Conservation (phyloP, 2,113 vertebrate species). For the Pycnonotus jocosus region DNA sequence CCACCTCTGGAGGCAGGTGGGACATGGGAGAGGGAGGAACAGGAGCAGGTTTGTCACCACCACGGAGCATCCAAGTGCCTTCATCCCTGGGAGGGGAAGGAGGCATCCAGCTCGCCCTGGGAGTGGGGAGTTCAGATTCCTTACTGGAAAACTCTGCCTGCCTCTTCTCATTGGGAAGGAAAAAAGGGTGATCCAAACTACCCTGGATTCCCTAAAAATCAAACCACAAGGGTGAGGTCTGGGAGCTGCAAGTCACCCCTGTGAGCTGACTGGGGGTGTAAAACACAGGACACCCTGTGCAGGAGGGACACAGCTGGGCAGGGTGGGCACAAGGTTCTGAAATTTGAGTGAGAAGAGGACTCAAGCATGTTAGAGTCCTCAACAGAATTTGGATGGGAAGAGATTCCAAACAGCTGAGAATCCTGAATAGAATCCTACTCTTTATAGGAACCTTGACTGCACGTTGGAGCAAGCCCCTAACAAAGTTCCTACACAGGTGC, state of each 20-base stretch:
- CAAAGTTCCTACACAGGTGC: rapidly evolving
- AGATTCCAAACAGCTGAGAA: background rate
- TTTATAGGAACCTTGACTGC: background rate
- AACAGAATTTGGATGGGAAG: background rate
- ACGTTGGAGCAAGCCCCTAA: background rate
- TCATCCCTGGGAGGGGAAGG: background rate
- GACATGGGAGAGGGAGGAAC: background rate
- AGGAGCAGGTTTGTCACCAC: background rate
- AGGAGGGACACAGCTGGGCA: background rate
- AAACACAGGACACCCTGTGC: background rate
- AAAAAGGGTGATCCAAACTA: background rate
- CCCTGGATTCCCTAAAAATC: background rate
- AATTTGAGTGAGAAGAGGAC: background rate
- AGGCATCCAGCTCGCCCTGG: background rate
- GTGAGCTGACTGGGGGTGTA: background rate
- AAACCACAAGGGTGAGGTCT: rapidly evolving
- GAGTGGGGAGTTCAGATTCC: background rate
- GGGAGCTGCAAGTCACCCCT: background rate
- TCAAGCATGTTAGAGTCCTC: background rate
- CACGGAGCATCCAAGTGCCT: background rate
- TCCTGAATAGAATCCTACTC: background rate
- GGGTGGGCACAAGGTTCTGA: background rate
- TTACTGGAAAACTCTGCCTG: background rate
- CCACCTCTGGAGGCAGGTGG: background rate
- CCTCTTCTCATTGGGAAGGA: background rate